Evolutionary conservation across 2,113 vertebrate genomes (phyloP).

Genomic region (Rhinoptilus africanus): DNA sequence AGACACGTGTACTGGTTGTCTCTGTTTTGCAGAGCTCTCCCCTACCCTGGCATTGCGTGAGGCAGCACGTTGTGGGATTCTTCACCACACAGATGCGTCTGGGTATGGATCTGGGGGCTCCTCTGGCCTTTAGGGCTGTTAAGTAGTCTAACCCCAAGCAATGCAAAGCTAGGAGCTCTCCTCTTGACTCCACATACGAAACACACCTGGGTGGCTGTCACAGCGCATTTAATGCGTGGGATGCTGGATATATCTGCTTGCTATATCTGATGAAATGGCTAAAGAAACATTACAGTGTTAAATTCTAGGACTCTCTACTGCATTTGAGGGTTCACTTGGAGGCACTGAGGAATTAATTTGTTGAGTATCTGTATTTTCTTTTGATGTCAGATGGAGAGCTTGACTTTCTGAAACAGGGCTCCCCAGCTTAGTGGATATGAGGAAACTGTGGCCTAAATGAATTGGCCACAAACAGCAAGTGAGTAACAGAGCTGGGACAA

Average conservation of each 20-base stretch:
- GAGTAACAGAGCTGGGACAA: neutral
- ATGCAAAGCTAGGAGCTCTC: neutral
- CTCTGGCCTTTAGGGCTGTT: neutral
- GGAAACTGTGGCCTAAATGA: neutral
- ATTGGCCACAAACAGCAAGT: neutral
- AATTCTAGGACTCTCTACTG: neutral
- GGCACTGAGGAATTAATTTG: neutral
- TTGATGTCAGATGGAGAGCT: neutral
- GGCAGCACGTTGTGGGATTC: neutral
- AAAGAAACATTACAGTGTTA: neutral
- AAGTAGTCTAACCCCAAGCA: neutral
- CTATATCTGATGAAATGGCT: neutral
- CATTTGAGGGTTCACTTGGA: neutral
- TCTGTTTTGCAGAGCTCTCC: neutral
- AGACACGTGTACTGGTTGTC: fast-evolving
- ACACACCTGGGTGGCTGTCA: fast-evolving
- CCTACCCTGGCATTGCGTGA: fast-evolving
- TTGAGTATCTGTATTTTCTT: neutral
- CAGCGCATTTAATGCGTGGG: neutral
- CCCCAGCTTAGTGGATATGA: neutral
- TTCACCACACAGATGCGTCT: neutral
- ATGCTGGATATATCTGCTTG: neutral
- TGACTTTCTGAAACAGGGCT: neutral
- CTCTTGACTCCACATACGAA: neutral
- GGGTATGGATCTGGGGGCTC: neutral